phyloP scores from a whole-genome alignment of 2,888 invertebrate species.

The Platypus cylindrus region DNA sequence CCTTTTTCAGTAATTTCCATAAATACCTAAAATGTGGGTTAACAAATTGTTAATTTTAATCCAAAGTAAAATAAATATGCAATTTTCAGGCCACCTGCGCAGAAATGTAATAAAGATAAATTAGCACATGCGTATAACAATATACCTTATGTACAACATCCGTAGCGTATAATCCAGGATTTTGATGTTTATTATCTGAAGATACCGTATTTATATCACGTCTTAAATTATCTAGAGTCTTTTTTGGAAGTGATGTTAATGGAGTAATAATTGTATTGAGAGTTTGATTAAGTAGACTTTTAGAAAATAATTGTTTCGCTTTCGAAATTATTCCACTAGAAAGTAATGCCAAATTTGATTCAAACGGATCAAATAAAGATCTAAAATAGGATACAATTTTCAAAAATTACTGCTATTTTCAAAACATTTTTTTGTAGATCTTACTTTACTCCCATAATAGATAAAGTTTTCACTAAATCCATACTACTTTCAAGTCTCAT shows the following conservation, averaged over 20 bases:
- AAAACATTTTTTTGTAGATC: not conserved
- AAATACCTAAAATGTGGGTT: slow-evolving; percentile 12
- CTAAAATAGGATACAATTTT: slow-evolving; percentile 12
- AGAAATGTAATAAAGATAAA: not conserved
- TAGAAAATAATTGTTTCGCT: no score
- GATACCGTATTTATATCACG: slow-evolving; percentile 26
- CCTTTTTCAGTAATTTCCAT: slow-evolving; percentile 31
- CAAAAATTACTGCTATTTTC: not conserved
- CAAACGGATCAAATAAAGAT: slow-evolving; percentile 46
- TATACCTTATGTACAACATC: slow-evolving; percentile 50
- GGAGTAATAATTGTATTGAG: no score
- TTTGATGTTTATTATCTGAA: slow-evolving; percentile 39
- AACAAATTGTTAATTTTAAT: not conserved
- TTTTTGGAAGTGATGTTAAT: no score
- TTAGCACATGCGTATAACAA: not conserved
- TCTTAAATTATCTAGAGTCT: slow-evolving; percentile 24
- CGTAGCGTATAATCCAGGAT: slow-evolving; percentile 51
- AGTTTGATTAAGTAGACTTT: no score
- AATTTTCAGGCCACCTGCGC: not conserved
- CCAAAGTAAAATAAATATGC: no score
- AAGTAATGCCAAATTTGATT: slow-evolving; percentile 57
- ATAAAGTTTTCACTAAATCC: slow-evolving; percentile 42
- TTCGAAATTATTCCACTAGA: slow-evolving; percentile 34
- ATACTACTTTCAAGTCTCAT: slow-evolving; percentile 53
- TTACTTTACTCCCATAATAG: slow-evolving; percentile 41